Evolutionary conservation across 2,888 invertebrate genomes (phyloP).

Genomic region (Agrotis ipsilon): DNA sequence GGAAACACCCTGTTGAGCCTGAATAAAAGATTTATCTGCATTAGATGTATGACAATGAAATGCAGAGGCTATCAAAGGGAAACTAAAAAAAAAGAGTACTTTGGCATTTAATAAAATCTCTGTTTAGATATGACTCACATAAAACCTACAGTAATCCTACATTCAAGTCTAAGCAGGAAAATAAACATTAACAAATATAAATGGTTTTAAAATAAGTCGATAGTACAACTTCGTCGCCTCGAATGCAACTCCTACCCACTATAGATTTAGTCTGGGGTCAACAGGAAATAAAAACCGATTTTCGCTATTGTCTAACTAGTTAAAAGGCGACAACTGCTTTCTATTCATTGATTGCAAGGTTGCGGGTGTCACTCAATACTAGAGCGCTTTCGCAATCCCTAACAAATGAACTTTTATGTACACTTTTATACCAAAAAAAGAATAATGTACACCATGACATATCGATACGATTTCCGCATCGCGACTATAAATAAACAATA

Average conservation of each 20-base stretch:
- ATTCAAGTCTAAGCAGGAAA: slow-evolving; percentile 48
- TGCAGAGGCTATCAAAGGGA: background rate
- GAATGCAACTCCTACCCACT: slow-evolving; percentile 41
- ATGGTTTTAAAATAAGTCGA: slow-evolving; percentile 39
- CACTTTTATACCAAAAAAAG: slow-evolving; percentile 85
- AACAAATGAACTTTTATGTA: slow-evolving; percentile 83
- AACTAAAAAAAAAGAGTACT: background rate
- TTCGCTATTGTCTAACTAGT: slow-evolving; percentile 83
- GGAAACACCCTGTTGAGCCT: background rate
- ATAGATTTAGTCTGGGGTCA: slow-evolving; percentile 55
- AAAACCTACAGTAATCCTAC: slow-evolving; percentile 8
- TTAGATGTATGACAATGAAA: slow-evolving; percentile 6
- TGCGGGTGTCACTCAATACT: slow-evolving; percentile 86
- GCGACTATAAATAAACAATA: slow-evolving; percentile 88
- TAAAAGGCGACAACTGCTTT: slow-evolving; percentile 83
- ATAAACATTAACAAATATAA: slow-evolving; percentile 37
- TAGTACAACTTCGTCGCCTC: slow-evolving; percentile 39
- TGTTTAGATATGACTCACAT: slow-evolving; percentile 28
- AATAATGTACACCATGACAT: slow-evolving; percentile 85
- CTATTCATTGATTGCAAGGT: slow-evolving; percentile 86
- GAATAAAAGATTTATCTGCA: background rate
- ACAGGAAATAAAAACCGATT: slow-evolving; percentile 80
- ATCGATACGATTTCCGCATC: slow-evolving; percentile 86
- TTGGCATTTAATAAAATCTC: background rate
- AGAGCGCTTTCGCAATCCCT: slow-evolving; percentile 86